These are phyloP conservation scores for Dasysyrphus albostriatus DNA, from an alignment of 2,888 invertebrate species.

Conservation along the genomic window DNA sequence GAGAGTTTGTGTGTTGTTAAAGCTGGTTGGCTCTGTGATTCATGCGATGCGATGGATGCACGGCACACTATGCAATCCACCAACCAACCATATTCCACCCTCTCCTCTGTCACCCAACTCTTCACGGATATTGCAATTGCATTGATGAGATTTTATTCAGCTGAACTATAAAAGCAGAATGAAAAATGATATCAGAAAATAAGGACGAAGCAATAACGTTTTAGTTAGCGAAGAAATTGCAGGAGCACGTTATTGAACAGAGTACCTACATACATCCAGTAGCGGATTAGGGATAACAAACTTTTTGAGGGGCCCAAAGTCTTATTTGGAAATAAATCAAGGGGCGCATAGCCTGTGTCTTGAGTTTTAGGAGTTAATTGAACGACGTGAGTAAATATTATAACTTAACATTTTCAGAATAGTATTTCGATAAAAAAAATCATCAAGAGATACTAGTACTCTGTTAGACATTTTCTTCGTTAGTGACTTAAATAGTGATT, in stretches of 20 bases:
- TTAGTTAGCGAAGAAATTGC: constrained; percentile 63
- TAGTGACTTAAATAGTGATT: too few relatives aligned
- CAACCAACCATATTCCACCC: neutral
- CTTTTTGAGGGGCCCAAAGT: too few relatives aligned
- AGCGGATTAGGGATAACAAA: neutral
- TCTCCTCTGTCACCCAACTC: constrained; percentile 17
- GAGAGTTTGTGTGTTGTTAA: neutral
- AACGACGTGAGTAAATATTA: too few relatives aligned
- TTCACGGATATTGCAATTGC: constrained; percentile 55
- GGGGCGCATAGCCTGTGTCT: neutral
- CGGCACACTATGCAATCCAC: neutral
- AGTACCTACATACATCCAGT: neutral
- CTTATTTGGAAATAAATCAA: neutral
- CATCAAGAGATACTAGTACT: too few relatives aligned
- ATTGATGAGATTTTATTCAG: constrained; percentile 72
- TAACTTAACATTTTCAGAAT: too few relatives aligned
- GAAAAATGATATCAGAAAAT: constrained; percentile 61
- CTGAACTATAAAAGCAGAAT: constrained; percentile 62
- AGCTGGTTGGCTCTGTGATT: constrained; percentile 48
- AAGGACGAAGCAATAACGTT: constrained; percentile 55
- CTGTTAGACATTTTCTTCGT: too few relatives aligned
- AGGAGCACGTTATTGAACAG: constrained; percentile 49
- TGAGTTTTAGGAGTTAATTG: too few relatives aligned
- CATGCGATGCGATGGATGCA: constrained; percentile 32
- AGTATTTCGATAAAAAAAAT: too few relatives aligned